Base-by-base conservation (phyloP, 35 echinoderm and acorn worm species). In the Holothuria glaberrima region DNA sequence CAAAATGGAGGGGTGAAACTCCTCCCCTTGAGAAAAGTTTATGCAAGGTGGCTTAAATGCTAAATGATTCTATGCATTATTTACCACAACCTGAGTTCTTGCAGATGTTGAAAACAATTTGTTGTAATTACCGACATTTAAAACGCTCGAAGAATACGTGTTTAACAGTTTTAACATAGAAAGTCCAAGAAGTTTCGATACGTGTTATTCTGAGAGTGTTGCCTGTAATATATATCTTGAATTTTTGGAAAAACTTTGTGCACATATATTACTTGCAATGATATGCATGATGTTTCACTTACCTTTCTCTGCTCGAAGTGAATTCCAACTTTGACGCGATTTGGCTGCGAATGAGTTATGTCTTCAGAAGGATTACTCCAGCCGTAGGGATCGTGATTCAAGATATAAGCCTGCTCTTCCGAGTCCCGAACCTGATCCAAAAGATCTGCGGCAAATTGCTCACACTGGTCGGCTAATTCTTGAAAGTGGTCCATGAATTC, bases 251-350 rank as follows among this genome's bases (percentile, higher is more conserved):
- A 69, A 69, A 33, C 0, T 6, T 26, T 0, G 66, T 69, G 66
- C 22, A 21, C 5, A 29, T 12, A n/a, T 25, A 69, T 9, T 33
- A 18, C 36, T 41, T 41, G 2, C 36, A 41, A 41, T 41, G 7
- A 2, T 80, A 21, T 0, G 0, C 0, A 33, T 13, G 18, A 61
- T 83, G 30, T 32, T 21, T 3, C 1, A 84, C 91, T 60, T 83
- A 99, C 97, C 91, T 99, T 99, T 83, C 93, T 95, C 89, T 99
- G 97, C 84, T 99, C 93, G 60, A 95, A 99, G 54, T 92, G 91
- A 26, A 95, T 95, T 66, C 90, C 93, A 80, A 90, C 93, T 91
- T 99, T 95, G 25, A 99, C 97, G 80, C 93, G 89, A 57, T 95
- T 94, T 16, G 93, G 97, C 59, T 99, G 90, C 17, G 67, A 82